Conservation (phyloP, 2,888 invertebrate species). For the Stenchaetothrips biformis region DNA sequence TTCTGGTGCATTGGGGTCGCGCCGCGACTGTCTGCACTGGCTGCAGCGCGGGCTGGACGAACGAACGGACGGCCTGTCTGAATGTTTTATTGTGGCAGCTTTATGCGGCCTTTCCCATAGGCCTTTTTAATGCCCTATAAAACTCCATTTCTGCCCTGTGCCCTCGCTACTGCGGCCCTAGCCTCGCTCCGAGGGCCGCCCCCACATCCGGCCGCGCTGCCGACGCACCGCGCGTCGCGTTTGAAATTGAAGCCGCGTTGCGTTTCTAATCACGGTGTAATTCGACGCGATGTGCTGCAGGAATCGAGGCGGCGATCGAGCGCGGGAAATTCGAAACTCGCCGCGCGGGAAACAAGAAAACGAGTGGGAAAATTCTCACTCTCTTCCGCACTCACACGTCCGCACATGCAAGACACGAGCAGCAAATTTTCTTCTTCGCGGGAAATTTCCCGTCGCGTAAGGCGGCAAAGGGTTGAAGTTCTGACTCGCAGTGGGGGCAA, state of each 20-base stretch:
- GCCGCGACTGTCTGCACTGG: no score
- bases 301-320: neutral
- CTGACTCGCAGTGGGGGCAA: no score
- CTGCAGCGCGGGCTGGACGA: no score
- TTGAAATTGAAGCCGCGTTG: neutral
- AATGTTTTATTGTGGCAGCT: conserved; percentile 15
- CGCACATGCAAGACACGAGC: no score
- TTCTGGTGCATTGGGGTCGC: no score
- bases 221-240: neutral
- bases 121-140: conserved; percentile 21
- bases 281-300: neutral
- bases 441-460: no score
- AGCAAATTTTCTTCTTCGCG: no score
- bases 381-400: no score
- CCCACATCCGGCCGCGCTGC: neutral
- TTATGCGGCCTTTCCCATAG: conserved; percentile 11
- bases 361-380: neutral
- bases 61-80: neutral
- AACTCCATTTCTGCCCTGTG: conserved; percentile 3
- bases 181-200: neutral
- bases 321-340: neutral
- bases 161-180: neutral
- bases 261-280: neutral
- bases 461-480: no score
- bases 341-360: neutral